phyloP scores from a whole-genome alignment of 92 coral and sea anemone genomes.

The Palythoa grandiflora region DNA sequence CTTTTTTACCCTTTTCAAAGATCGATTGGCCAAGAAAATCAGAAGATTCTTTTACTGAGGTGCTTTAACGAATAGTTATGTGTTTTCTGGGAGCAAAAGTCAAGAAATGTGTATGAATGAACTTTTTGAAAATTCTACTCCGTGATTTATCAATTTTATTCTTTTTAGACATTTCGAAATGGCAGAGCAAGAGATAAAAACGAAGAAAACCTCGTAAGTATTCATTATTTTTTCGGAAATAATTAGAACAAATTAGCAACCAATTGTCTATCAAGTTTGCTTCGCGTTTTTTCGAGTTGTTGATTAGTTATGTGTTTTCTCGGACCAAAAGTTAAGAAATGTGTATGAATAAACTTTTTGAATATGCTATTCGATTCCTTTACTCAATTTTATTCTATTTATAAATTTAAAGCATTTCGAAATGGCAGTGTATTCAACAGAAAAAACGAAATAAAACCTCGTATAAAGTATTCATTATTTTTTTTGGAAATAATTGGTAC shows the following conservation, averaged over 20 bases:
- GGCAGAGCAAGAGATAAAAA: neutral
- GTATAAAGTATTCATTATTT: slow-evolving; percentile 8
- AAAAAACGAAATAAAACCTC: slow-evolving; percentile 9
- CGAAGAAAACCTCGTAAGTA: slow-evolving; percentile 2
- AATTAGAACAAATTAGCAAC: neutral
- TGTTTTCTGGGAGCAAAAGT: neutral
- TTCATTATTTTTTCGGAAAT: slow-evolving; percentile 8
- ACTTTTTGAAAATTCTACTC: slow-evolving; percentile 15
- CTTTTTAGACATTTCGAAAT: neutral
- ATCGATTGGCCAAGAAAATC: slow-evolving; percentile 13
- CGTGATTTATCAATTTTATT: slow-evolving; percentile 9
- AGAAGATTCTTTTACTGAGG: slow-evolving; percentile 27
- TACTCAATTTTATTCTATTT: neutral
- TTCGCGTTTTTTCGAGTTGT: neutral
- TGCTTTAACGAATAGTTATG: slow-evolving; percentile 5
- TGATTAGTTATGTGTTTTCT: slow-evolving; percentile 13
- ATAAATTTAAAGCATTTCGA: neutral
- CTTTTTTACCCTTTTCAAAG: slow-evolving; percentile 21
- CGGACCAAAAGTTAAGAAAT: slow-evolving; percentile 12
- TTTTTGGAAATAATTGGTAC: neutral
- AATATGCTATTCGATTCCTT: neutral
- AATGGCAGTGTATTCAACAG: slow-evolving; percentile 2
- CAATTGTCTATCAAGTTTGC: neutral
- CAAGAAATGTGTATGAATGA: slow-evolving; percentile 10
- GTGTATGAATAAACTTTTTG: slow-evolving; percentile 10